These are phyloP conservation scores for Diarsia brunnea DNA, from an alignment of 2,888 invertebrate species.

Conservation along the genomic window DNA sequence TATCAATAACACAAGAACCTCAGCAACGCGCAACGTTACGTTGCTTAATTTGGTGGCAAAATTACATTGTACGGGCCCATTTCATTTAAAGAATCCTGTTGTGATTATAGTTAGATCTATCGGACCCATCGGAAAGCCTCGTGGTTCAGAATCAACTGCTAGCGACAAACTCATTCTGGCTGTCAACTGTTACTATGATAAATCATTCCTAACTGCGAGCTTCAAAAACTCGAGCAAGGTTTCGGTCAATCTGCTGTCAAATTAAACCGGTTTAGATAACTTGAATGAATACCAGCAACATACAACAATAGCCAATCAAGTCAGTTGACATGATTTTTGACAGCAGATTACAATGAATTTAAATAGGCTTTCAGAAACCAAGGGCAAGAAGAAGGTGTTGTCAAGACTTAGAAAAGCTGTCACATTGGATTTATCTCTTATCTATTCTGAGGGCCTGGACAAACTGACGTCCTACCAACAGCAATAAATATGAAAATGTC, in stretches of 20 bases:
- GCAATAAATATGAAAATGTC: neutral
- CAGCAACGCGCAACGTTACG: no score
- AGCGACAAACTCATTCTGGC: neutral
- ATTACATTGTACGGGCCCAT: neutral
- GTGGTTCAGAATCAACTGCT: slow-evolving; percentile 1
- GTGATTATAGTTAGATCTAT: neutral
- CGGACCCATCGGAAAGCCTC: neutral
- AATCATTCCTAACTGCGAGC: neutral
- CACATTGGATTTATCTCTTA: neutral
- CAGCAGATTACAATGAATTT: slow-evolving; percentile 6
- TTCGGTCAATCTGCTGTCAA: neutral
- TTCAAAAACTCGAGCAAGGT: slow-evolving; percentile 5
- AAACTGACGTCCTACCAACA: neutral
- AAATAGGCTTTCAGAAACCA: slow-evolving; percentile 18
- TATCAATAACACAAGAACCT: neutral
- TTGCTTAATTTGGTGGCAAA: neutral
- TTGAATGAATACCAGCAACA: slow-evolving; percentile 6
- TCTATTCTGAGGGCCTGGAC: neutral
- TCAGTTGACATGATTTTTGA: slow-evolving; percentile 14
- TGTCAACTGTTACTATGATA: neutral
- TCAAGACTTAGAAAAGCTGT: no score
- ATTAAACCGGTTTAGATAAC: slow-evolving; percentile 12
- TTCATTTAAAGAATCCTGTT: neutral
- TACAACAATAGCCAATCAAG: slow-evolving; percentile 33
- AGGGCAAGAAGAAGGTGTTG: neutral